Evolutionary conservation across 23 tunicate genomes (phyloP).

Genomic region (Pegea sp.): DNA sequence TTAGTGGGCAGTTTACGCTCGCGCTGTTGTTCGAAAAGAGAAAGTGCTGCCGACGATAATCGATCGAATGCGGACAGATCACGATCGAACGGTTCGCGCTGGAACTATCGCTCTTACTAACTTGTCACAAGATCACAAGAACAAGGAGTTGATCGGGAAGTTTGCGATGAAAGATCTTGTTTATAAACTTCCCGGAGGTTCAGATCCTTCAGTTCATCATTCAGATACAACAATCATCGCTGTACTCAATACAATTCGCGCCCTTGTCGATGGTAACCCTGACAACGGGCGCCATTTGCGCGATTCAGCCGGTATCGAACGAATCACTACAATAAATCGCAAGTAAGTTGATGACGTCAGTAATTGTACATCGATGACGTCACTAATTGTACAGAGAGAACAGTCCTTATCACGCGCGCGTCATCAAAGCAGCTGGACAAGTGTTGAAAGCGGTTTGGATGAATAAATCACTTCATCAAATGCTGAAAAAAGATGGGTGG

Average conservation of each 20-base stretch:
- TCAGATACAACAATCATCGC: constrained; percentile 75
- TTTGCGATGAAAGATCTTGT: constrained; percentile 85
- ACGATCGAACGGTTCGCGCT: constrained; percentile 36
- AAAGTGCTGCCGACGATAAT: constrained; percentile 81
- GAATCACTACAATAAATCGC: constrained; percentile 74
- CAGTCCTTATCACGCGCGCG: constrained; percentile 25
- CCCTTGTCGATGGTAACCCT: constrained; percentile 40
- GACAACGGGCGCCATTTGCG: constrained; percentile 39
- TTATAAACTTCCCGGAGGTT: constrained; percentile 75
- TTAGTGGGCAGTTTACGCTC: constrained; percentile 82
- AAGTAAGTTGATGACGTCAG: not conserved
- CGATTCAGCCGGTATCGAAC: constrained; percentile 67
- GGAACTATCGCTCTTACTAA: constrained; percentile 54
- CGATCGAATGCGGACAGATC: constrained; percentile 49
- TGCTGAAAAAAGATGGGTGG: constrained; percentile 87
- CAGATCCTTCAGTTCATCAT: constrained; percentile 27
- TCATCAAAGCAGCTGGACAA: constrained; percentile 73
- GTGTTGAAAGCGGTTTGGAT: constrained; percentile 56
- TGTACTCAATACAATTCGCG: constrained; percentile 62
- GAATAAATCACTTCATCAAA: constrained; percentile 27
- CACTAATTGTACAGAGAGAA: constrained; percentile 20
- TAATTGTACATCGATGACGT: not conserved
- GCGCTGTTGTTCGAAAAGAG: constrained; percentile 58
- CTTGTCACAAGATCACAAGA: constrained; percentile 67
- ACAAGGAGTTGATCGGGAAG: constrained; percentile 87